Evolutionary conservation across 2,888 invertebrate species (phyloP).

Genomic region (Eutolmus rufibarbis): DNA sequence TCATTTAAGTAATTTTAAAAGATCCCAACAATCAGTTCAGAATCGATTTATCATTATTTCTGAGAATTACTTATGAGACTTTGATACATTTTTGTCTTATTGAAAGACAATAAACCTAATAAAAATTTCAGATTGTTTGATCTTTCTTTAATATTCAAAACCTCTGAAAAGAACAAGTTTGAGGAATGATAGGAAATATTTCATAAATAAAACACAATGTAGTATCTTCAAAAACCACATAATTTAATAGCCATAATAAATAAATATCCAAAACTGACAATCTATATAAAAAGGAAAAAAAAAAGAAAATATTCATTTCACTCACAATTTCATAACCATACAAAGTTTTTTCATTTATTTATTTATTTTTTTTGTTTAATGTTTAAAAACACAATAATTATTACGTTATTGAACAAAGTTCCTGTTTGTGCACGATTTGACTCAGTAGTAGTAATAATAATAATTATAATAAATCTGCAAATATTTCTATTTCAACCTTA

Average conservation of each 20-base stretch:
- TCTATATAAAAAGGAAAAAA: slow-evolving; percentile 8
- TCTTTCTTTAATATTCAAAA: not conserved
- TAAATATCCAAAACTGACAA: slow-evolving; percentile 29
- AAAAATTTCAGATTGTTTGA: not conserved
- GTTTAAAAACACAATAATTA: slow-evolving; percentile 12
- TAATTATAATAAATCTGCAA: not conserved
- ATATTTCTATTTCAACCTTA: slow-evolving; percentile 1
- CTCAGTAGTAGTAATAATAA: not conserved
- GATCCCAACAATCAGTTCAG: too few relatives aligned
- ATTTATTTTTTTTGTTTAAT: not conserved
- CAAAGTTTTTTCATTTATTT: not conserved
- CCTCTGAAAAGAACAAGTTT: not conserved
- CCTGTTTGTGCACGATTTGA: slow-evolving; percentile 35
- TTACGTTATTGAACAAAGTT: slow-evolving; percentile 36
- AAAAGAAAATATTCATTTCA: slow-evolving; percentile 35
- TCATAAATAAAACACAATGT: not conserved
- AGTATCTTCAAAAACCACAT: slow-evolving; percentile 38
- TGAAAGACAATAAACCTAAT: not conserved
- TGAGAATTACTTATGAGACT: too few relatives aligned
- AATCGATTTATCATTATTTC: too few relatives aligned
- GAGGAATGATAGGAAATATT: not conserved
- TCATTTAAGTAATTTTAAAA: too few relatives aligned
- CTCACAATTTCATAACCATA: slow-evolving; percentile 39
- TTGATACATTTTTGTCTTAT: too few relatives aligned
- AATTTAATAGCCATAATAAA: slow-evolving; percentile 40